A percentile compares a stretch with the other conserved stretches of the same genome.
Evolutionary conservation across 2,113 vertebrate genomes (phyloP).

Genomic region (Cephalopterus ornatus): DNA sequence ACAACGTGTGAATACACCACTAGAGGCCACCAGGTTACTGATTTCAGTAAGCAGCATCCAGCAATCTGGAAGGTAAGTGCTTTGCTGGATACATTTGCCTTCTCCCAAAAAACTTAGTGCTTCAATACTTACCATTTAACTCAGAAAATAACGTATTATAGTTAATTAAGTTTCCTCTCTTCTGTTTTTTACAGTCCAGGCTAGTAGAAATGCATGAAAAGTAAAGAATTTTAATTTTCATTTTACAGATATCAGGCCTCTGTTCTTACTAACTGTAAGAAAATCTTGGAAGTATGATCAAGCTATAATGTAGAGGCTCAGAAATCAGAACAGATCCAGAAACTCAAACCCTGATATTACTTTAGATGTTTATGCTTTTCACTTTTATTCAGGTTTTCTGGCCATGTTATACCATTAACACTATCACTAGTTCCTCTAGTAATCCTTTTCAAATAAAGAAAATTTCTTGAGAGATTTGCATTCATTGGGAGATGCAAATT

Average conservation of each 20-base stretch:
- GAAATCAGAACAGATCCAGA: background rate
- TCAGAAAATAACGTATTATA: background rate
- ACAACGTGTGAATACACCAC: background rate
- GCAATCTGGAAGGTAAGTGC: background rate
- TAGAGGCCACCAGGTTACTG: constrained; percentile 48
- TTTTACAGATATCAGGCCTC: background rate
- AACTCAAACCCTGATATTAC: background rate
- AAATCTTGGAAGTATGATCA: background rate
- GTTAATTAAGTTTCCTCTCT: background rate
- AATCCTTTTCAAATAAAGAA: background rate
- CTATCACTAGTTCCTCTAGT: background rate
- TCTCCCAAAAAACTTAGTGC: background rate
- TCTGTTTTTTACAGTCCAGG: background rate
- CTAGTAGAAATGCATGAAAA: background rate
- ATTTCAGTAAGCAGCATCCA: background rate
- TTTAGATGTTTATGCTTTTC: background rate
- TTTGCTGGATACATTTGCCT: background rate
- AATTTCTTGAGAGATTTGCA: background rate
- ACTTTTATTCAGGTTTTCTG: background rate
- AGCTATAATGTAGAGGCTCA: background rate
- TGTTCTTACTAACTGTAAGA: background rate
- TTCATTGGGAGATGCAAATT: background rate
- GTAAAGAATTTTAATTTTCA: background rate
- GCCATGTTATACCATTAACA: background rate
- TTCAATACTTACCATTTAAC: background rate